Evolutionary conservation across 2,113 vertebrate genomes (phyloP).

Genomic region (Laticauda laticaudata): DNA sequence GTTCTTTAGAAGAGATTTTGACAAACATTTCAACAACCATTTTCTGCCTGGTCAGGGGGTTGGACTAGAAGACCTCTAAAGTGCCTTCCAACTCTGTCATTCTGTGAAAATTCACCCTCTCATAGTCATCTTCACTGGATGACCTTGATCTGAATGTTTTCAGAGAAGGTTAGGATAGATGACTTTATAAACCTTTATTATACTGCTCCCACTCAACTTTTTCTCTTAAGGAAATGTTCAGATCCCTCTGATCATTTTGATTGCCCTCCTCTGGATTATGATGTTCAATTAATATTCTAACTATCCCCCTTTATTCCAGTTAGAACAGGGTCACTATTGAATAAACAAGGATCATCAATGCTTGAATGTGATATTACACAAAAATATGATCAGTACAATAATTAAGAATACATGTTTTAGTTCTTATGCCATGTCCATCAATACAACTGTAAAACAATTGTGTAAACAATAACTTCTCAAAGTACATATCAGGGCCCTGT

Average conservation of each 20-base stretch:
- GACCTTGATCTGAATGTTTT: not conserved
- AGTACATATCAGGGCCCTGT: not conserved
- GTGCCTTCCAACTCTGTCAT: too few relatives aligned
- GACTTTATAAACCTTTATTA: not conserved
- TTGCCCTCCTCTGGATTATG: not conserved
- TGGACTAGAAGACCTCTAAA: too few relatives aligned
- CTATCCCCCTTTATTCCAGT: not conserved
- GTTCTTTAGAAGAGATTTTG: too few relatives aligned
- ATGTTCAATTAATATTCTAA: not conserved
- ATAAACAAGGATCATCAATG: not conserved
- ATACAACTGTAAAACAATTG: slow-evolving; percentile 41
- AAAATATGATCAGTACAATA: slow-evolving; percentile 49
- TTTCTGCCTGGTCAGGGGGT: too few relatives aligned
- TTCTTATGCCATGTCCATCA: slow-evolving; percentile 45
- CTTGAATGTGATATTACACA: not conserved
- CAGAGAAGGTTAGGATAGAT: not conserved
- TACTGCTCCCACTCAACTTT: not conserved
- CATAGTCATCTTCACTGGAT: not conserved
- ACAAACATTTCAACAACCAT: too few relatives aligned
- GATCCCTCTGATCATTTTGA: not conserved
- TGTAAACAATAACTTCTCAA: slow-evolving; percentile 24
- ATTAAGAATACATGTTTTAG: slow-evolving; percentile 21
- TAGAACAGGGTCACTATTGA: not conserved
- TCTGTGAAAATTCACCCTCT: not conserved
- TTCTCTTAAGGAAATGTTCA: not conserved